These are phyloP conservation scores for Andrena hattorfiana DNA, from an alignment of 2,888 invertebrate species.

Conservation along the genomic window DNA sequence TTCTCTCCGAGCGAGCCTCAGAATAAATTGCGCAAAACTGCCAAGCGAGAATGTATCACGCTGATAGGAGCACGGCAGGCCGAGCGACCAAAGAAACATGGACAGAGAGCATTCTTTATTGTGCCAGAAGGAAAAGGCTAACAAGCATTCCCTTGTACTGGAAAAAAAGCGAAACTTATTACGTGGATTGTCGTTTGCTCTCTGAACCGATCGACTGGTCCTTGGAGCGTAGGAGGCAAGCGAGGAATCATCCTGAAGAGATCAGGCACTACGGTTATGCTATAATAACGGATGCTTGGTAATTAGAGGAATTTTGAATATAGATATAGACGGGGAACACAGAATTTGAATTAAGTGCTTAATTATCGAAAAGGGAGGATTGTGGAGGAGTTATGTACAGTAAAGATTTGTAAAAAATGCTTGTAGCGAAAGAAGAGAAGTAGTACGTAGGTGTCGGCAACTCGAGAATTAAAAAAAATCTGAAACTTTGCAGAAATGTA, in stretches of 20 bases:
- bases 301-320: not conserved
- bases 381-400: not conserved
- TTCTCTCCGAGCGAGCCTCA: conserved; percentile 52
- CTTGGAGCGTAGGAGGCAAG: conserved; percentile 55
- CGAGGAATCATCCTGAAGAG: conserved; percentile 44
- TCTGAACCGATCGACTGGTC: conserved; percentile 65
- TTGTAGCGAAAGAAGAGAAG: not conserved
- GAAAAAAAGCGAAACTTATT: conserved; percentile 14
- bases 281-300: not conserved
- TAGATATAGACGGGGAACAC: not conserved
- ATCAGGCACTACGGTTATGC: conserved; percentile 39
- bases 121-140: conserved; percentile 2
- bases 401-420: not conserved
- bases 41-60: conserved; percentile 72
- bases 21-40: conserved; percentile 60
- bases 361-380: not conserved
- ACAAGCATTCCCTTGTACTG: conserved; percentile 27
- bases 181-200: conserved; percentile 47
- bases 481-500: too few relatives aligned
- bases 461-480: too few relatives aligned
- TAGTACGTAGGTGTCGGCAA: not conserved
- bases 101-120: conserved; percentile 75
- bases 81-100: conserved; percentile 83
- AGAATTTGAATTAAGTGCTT: not conserved
- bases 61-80: conserved; percentile 77